Evolutionary conservation across 2,113 vertebrate species (phyloP).

Genomic region (Callorhinus ursinus): DNA sequence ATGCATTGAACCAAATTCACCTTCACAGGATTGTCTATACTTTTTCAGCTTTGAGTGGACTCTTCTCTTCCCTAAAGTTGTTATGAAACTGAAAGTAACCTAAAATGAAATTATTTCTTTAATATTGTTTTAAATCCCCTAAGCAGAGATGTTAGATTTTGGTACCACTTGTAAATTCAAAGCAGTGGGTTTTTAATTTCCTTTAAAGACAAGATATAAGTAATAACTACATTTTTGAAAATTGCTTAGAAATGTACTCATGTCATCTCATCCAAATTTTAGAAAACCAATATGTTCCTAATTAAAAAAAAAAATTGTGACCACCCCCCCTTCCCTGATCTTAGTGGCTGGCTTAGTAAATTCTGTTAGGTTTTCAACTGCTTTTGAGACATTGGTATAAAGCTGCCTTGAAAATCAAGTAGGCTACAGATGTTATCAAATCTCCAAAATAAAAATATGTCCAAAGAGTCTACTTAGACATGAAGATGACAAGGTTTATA

Average conservation of each 20-base stretch:
- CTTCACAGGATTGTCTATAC: neutral
- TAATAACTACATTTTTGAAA: neutral
- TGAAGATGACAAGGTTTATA: neutral
- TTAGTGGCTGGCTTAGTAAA: neutral
- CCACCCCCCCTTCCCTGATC: neutral
- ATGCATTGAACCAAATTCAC: neutral
- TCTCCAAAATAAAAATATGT: neutral
- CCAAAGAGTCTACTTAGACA: neutral
- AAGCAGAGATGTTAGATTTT: neutral
- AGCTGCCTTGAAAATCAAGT: neutral
- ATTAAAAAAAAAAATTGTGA: neutral
- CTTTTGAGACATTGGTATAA: neutral
- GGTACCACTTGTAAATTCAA: neutral
- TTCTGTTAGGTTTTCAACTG: neutral
- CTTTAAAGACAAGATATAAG: neutral
- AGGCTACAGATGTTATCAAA: neutral
- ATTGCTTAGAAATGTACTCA: neutral
- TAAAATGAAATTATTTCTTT: neutral
- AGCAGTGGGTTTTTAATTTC: neutral
- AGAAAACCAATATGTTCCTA: neutral
- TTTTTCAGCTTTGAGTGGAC: neutral
- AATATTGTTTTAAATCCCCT: neutral
- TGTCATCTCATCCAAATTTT: neutral
- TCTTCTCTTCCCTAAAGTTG: neutral
- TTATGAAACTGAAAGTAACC: neutral